Base-by-base conservation (phyloP, 1,140 invertebrate genomes). In the Mizuhopecten yessoensis region DNA sequence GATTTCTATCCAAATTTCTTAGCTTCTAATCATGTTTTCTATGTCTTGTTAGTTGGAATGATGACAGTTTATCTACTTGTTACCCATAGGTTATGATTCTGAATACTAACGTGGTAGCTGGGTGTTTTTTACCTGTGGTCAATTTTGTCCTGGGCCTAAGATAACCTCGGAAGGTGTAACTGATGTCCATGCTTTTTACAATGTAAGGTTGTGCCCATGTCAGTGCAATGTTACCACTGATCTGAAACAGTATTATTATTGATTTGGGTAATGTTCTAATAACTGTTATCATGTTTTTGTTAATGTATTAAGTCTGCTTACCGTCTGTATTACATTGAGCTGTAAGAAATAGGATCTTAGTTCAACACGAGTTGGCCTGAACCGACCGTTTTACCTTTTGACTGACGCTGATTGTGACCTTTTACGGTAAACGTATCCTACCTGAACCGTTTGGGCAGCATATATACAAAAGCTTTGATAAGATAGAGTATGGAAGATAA, bases 201-300 rank as follows among this genome's bases (percentile, higher is more conserved):
- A 75, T 75, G 11, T n/a, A 75, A 75, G 23, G 57, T 75, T 75
- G 57, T 39, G 13, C 36, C 36, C 36, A 29, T n/a, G n/a, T 75
- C 57, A 75, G 57, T 75, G 57, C 57, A 75, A 75, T 75, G 57
- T 17, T 29, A 75, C 57, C 57, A 75, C 57, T 29, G 57, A n/a
- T 29, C 42, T 45, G 17, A 75, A 75, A 75, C 57, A 75, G 57
- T 75, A 75, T 75, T 75, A 75, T 29, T 75, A 17, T 49, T 75
- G n/a, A 75, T 23, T 75, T 75, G 57, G 5, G 23, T 29, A 9
- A 75, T 75, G 1, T 75, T 75, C 1, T 75, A 7, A n/a, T 75
- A 29, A 45, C 42, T 15, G 9, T 39, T 39, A 13, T 15, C 5
- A 13, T 17, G 17, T 75, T 29, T 75, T 39, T 75, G 57, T 75